These are phyloP conservation scores for Camponotus fellah DNA, from an alignment of 2,888 invertebrate genomes.

Conservation along the genomic window DNA sequence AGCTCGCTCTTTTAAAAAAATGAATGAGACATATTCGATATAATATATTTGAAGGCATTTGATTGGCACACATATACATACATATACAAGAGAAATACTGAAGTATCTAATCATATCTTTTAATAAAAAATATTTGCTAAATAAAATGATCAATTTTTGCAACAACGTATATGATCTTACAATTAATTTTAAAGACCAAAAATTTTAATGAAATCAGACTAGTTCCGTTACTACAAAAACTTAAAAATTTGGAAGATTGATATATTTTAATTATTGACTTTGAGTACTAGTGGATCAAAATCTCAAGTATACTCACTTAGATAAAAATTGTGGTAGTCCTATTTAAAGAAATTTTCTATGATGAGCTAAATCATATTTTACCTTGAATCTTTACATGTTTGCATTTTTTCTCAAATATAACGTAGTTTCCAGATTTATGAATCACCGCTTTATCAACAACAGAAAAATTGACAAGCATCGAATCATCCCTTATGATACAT, in stretches of 20 bases:
- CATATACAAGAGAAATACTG: not conserved
- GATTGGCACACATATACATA: too few relatives aligned
- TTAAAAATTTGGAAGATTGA: not conserved
- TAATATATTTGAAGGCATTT: too few relatives aligned
- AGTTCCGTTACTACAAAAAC: too few relatives aligned
- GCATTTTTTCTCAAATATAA: not conserved
- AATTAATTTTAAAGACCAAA: not conserved
- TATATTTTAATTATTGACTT: not conserved
- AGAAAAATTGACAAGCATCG: too few relatives aligned
- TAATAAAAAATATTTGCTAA: not conserved
- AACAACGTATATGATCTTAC: not conserved
- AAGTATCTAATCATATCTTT: not conserved
- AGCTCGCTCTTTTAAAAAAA: not conserved
- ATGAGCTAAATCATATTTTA: not conserved
- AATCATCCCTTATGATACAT: conserved; percentile 5
- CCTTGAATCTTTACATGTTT: too few relatives aligned
- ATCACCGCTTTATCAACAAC: not conserved
- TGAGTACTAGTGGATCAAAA: not conserved
- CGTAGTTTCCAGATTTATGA: not conserved
- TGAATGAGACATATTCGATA: too few relatives aligned
- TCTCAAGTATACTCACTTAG: not conserved
- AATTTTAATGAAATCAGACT: not conserved
- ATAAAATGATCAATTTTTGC: not conserved
- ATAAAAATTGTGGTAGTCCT: not conserved
- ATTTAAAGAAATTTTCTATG: not conserved